Conservation (phyloP, 2,888 invertebrate genomes). For the Ectropis crepuscularia region DNA sequence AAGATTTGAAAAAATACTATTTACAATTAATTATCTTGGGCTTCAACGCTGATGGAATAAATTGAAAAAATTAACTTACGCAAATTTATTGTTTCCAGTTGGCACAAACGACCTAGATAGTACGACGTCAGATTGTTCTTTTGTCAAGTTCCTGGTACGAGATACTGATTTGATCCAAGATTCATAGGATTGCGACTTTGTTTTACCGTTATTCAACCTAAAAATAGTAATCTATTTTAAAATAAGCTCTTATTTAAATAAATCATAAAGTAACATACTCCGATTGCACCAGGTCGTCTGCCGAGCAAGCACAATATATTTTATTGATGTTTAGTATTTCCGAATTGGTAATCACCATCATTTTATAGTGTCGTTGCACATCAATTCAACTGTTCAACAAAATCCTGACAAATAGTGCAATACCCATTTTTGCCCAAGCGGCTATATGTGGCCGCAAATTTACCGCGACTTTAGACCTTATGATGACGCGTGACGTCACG, state of each 20-base stretch:
- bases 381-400: too few relatives aligned
- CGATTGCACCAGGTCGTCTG: too few relatives aligned
- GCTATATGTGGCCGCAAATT: too few relatives aligned
- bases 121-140: constrained; percentile 5
- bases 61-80: neutral
- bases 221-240: neutral
- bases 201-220: constrained; percentile 1
- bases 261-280: neutral
- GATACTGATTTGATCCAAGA: constrained; percentile 2
- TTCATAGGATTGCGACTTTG: constrained; percentile 9
- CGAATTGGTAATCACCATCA: neutral
- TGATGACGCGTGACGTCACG: too few relatives aligned
- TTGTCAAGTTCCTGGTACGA: constrained; percentile 9
- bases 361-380: too few relatives aligned
- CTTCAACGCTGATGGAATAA: too few relatives aligned
- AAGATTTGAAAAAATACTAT: neutral
- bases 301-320: too few relatives aligned
- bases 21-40: too few relatives aligned
- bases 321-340: neutral
- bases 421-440: too few relatives aligned
- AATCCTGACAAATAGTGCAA: too few relatives aligned
- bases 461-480: too few relatives aligned
- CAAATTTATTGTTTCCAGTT: neutral
- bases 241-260: too few relatives aligned
- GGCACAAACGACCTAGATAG: constrained; percentile 10